Evolutionary conservation across 2,113 vertebrate species (phyloP).

Genomic region (Ornithorhynchus anatinus): DNA sequence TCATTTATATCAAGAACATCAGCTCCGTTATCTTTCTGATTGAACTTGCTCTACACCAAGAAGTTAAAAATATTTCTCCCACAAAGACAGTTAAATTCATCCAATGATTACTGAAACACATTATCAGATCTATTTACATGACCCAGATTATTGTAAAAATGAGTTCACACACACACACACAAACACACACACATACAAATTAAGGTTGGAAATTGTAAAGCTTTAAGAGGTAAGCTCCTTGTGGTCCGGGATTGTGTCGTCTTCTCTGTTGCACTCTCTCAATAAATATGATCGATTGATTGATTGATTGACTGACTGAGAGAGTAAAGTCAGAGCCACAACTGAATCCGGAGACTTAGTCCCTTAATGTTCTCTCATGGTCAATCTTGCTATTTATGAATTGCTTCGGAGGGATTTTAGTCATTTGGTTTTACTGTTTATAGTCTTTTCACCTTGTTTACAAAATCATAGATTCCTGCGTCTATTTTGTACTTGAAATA

Average conservation of each 20-base stretch:
- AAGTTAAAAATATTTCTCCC: conserved; percentile 18
- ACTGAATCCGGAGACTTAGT: background rate
- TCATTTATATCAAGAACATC: conserved; percentile 17
- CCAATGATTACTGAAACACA: background rate
- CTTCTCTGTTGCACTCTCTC: no score
- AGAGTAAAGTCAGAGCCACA: background rate
- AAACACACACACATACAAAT: background rate
- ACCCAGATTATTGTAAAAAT: no score
- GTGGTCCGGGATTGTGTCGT: no score
- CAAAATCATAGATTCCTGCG: conserved; percentile 8
- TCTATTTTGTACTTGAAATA: background rate
- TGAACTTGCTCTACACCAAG: conserved; percentile 21
- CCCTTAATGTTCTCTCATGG: background rate
- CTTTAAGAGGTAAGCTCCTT: no score
- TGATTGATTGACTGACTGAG: no score
- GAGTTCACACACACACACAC: no score
- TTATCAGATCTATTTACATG: background rate
- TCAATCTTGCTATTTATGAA: conserved; percentile 24
- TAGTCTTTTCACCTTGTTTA: conserved; percentile 32
- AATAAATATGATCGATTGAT: no score
- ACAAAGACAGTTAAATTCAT: conserved; percentile 4
- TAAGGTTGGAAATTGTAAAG: background rate
- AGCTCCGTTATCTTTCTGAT: conserved; percentile 2
- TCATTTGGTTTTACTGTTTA: conserved; percentile 16
- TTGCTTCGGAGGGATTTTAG: background rate